phyloP scores from a whole-genome alignment of 1,140 invertebrate species.

The Drosophila subobscura region DNA sequence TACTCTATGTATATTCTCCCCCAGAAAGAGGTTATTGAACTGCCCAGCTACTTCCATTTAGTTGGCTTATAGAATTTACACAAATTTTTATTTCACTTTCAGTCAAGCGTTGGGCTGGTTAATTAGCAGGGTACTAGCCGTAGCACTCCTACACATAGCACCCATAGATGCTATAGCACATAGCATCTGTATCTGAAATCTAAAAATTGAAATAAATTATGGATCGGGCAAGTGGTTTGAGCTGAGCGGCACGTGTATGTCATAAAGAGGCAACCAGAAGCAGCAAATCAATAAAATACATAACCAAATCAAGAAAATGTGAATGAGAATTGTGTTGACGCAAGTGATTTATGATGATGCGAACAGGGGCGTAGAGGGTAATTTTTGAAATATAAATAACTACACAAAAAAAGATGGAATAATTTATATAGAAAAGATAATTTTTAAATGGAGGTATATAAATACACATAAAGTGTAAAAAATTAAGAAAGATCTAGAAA shows the following conservation, averaged over 20 bases:
- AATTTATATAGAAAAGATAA: too few relatives aligned
- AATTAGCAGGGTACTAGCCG: conserved; percentile 30
- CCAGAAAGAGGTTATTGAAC: conserved; percentile 49
- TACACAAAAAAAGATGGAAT: background rate
- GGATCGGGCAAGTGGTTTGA: conserved; percentile 47
- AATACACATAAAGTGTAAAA: too few relatives aligned
- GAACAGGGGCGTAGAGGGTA: conserved; percentile 8
- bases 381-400: too few relatives aligned
- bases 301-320: conserved; percentile 61
- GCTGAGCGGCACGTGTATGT: conserved; percentile 63
- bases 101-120: conserved; percentile 26
- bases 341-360: conserved; percentile 50
- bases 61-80: conserved; percentile 34
- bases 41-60: conserved; percentile 4
- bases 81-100: conserved; percentile 50
- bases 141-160: conserved; percentile 33
- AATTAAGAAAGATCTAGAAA: too few relatives aligned
- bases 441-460: too few relatives aligned
- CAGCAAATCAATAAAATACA: conserved; percentile 73
- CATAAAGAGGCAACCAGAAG: conserved; percentile 55
- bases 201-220: conserved; percentile 43
- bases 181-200: too few relatives aligned
- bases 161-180: too few relatives aligned
- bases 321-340: conserved; percentile 59
- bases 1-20: too few relatives aligned